Conservation (phyloP, 2,113 vertebrate genomes). For the Nanger granti region DNA sequence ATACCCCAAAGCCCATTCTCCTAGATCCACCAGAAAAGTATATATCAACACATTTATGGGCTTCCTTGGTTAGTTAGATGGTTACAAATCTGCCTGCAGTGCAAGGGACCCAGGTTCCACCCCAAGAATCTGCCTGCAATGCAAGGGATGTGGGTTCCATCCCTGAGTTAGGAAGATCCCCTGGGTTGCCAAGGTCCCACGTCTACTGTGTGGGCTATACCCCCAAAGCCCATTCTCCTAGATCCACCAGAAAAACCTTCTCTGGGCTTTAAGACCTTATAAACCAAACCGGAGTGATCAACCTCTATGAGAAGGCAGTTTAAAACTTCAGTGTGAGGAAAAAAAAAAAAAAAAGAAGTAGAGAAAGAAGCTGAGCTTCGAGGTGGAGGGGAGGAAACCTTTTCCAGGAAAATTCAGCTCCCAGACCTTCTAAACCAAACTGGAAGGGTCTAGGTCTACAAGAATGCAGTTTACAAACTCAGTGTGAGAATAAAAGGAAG, state of each 20-base stretch:
- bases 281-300: fast-evolving
- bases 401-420: neutral
- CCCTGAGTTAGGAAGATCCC: neutral
- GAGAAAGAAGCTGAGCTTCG: fast-evolving
- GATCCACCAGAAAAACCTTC: neutral
- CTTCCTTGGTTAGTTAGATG: neutral
- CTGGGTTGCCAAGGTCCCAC: fast-evolving
- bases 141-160: too few species aligned
- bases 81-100: neutral
- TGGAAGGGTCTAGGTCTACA: fast-evolving
- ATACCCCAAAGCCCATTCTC: fast-evolving
- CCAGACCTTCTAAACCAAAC: too few species aligned
- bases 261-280: neutral
- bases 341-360: neutral
- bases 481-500: neutral
- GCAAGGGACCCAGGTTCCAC: neutral
- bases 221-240: too few species aligned
- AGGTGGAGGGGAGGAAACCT: neutral
- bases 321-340: neutral
- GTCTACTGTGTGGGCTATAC: fast-evolving
- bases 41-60: neutral
- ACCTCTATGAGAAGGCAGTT: neutral
- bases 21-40: neutral
- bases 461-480: neutral
- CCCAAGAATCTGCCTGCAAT: too few species aligned